Evolutionary conservation across 2,888 invertebrate genomes (phyloP), one percentile per base, ranked within the genome.

Genomic region (Mesorhabditis sp.): DNA sequence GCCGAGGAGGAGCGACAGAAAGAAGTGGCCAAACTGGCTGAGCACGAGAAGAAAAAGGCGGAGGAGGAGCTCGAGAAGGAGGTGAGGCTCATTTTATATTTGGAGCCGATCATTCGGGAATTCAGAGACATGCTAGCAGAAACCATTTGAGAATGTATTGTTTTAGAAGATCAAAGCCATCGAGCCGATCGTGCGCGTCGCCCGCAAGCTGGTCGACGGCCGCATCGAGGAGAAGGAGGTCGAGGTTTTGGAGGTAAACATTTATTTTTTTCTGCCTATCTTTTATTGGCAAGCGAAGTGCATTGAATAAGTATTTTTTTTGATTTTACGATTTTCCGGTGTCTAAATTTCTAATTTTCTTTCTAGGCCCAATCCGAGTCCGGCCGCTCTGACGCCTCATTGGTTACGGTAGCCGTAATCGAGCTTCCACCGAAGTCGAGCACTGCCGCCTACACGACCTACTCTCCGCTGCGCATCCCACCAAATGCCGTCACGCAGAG

Each of bases 151-250:
- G 28, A 28, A 28, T 28, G 28, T 28, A 28, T 28, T 28, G 28
- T 50, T 50, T 50, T 50, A 50, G 58, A 50, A 50, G 28, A 28
- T 28, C 28, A 28, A 28, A 50, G 58, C 7, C 7, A 50, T 13
- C n/a, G 10, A 50, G 58, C 58, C 58, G 58, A 50, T 50, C n/a
- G 58, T 50, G 58, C 58, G 58, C 7, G 58, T 50, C 10, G 58
- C 58, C 10, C 58, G 58, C 7, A 50, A 50, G n/a, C n/a, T 50
- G 58, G 58, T 50, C 58, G 58, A 50, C n/a, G 58, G 58, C 7
- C 58, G 58, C 7, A 50, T 50, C n/a, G 58, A 50, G 58, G 58
- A 50, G 58, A 50, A 50, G n/a, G 58, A 50, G n/a, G 58, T 50
- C 10, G 58, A 50, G 58, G 58, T 50, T 1, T n/a, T 50, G 7